These are phyloP conservation scores for Leucoraja erinaceus DNA, from an alignment of 2,113 vertebrate species.

Conservation along the genomic window DNA sequence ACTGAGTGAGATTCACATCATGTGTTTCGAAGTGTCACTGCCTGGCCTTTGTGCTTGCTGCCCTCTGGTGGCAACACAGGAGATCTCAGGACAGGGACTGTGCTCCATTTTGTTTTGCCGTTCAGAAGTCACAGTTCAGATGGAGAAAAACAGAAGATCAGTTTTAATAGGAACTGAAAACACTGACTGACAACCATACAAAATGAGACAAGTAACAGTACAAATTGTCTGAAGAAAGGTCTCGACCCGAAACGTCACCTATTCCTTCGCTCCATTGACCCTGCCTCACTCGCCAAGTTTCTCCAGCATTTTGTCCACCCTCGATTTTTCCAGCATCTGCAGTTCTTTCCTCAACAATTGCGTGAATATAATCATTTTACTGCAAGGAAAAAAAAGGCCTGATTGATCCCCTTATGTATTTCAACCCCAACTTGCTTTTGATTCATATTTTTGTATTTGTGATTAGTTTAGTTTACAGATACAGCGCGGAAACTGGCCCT, in stretches of 20 bases:
- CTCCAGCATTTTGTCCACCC: too few species aligned
- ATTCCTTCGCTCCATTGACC: too few species aligned
- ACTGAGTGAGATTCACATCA: background rate
- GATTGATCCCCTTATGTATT: background rate
- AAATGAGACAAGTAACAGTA: background rate
- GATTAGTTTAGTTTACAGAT: too few species aligned
- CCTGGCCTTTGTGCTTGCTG: conserved; percentile 4
- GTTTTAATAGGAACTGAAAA: background rate
- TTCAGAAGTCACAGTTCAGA: background rate
- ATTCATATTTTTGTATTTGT: conserved; percentile 4
- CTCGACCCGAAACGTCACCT: too few species aligned
- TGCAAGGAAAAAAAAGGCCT: background rate
- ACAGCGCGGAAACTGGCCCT: too few species aligned
- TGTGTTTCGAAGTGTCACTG: background rate
- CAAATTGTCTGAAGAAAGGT: too few species aligned
- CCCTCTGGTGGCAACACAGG: background rate
- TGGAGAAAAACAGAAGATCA: background rate
- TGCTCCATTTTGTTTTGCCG: background rate
- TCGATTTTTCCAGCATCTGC: too few species aligned
- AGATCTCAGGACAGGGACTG: background rate
- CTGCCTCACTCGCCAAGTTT: too few species aligned
- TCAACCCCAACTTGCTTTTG: background rate
- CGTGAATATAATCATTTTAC: background rate
- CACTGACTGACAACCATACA: background rate
- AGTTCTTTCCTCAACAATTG: too few species aligned